Evolutionary conservation across 2,888 invertebrate genomes (phyloP).

Genomic region (Oasisia sp.): DNA sequence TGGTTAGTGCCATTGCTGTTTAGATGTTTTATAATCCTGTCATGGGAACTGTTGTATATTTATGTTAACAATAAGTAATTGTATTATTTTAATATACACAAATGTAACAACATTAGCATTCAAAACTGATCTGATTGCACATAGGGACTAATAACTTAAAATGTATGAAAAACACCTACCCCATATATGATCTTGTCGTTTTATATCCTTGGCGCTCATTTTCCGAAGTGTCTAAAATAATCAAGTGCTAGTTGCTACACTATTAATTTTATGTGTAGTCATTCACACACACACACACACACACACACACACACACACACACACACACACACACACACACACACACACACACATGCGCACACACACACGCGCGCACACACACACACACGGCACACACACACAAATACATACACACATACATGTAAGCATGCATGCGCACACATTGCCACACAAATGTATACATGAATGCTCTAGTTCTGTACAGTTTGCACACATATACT

Average conservation of each 20-base stretch:
- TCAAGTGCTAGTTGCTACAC: background rate
- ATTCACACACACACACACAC: background rate
- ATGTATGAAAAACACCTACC: constrained; percentile 48
- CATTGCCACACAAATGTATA: too few species aligned
- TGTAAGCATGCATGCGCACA: too few species aligned
- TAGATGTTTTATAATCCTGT: background rate
- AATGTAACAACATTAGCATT: background rate
- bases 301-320: too few species aligned
- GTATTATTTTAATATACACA: background rate
- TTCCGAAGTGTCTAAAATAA: constrained; percentile 68
- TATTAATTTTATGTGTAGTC: background rate
- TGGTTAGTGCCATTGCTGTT: background rate
- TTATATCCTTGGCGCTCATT: constrained; percentile 82
- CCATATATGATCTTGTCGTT: constrained; percentile 95
- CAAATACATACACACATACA: too few species aligned
- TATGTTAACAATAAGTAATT: background rate
- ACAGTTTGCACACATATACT: too few species aligned
- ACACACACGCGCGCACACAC: too few species aligned
- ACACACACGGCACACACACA: background rate
- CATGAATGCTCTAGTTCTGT: too few species aligned
- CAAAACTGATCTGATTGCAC: background rate
- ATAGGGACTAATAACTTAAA: background rate
- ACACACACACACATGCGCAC: background rate
- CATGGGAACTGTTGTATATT: background rate
- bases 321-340: too few species aligned